A percentile compares a stretch with the other conserved stretches of the same genome.
phyloP scores from a whole-genome alignment of 2,113 vertebrate genomes.

The Scytalopus superciliaris region DNA sequence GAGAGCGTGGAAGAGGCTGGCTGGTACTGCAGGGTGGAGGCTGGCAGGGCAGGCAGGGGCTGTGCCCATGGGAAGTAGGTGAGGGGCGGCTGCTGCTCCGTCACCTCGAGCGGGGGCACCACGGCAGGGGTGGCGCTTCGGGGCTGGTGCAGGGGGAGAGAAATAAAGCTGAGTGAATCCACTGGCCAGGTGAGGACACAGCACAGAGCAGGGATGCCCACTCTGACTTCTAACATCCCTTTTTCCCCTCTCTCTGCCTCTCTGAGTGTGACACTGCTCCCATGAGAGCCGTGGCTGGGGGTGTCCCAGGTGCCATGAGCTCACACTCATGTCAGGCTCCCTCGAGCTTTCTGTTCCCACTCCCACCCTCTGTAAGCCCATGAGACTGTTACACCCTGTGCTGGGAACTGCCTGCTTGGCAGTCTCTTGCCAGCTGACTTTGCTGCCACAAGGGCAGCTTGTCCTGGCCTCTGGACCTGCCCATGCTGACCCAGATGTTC shows the following conservation, averaged over 20 bases:
- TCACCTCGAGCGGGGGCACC: conserved; percentile 82
- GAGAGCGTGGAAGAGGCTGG: conserved; percentile 75
- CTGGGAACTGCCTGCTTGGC: not conserved
- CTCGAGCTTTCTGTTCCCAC: not conserved
- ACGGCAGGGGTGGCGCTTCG: conserved; percentile 67
- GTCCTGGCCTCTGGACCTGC: not conserved
- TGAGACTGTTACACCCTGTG: not conserved
- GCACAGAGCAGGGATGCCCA: not conserved
- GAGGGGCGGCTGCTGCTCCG: conserved; percentile 81
- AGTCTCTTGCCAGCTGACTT: not conserved
- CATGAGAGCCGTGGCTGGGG: not conserved
- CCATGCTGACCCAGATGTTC: not conserved
- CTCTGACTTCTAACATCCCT: not conserved
- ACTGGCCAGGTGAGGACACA: not conserved
- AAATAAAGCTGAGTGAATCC: not conserved
- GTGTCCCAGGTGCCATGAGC: not conserved
- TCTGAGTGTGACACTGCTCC: not conserved
- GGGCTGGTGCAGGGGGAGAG: conserved; percentile 69
- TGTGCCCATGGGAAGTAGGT: conserved; percentile 91
- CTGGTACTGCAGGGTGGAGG: conserved; percentile 80
- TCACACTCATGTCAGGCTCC: not conserved
- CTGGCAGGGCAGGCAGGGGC: conserved; percentile 82
- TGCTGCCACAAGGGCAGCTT: not conserved
- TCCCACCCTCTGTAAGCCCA: not conserved
- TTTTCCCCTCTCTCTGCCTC: not conserved